Evolutionary conservation across 1,140 invertebrate genomes (phyloP).

Genomic region (Caenorhabditis briggsae): DNA sequence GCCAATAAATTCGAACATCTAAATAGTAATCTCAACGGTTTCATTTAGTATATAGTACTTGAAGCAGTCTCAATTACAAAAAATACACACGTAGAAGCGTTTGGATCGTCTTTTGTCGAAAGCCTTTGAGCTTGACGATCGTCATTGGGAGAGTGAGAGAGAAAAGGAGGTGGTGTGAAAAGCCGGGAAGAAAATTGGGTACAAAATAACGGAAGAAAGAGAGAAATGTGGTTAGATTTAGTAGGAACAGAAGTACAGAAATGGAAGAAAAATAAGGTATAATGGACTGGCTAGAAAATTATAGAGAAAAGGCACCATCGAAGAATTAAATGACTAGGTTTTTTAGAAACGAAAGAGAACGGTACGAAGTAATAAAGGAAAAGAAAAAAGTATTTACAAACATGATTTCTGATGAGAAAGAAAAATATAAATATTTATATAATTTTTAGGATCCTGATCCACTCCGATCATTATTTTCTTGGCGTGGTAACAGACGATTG

Average conservation of each 20-base stretch:
- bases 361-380: not conserved
- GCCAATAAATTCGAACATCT: too few species aligned
- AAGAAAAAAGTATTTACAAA: constrained; percentile 36
- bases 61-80: not conserved
- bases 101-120: not conserved
- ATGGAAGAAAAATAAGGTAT: not conserved
- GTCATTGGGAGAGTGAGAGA: not conserved
- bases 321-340: constrained; percentile 41
- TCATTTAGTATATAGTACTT: not conserved
- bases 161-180: not conserved
- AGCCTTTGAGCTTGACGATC: not conserved
- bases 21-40: not conserved
- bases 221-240: constrained; percentile 37
- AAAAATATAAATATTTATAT: not conserved
- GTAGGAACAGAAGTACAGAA: not conserved
- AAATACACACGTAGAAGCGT: not conserved
- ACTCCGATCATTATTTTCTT: not conserved
- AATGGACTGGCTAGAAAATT: not conserved
- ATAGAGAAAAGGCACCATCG: constrained; percentile 12
- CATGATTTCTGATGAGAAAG: constrained; percentile 37
- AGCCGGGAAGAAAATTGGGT: not conserved
- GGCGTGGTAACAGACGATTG: constrained; percentile 9
- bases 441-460: constrained; percentile 4
- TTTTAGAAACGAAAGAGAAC: not conserved
- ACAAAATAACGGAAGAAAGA: not conserved